These are phyloP conservation scores for Phoxinus phoxinus DNA, from an alignment of 2,113 vertebrate species.

Conservation along the genomic window DNA sequence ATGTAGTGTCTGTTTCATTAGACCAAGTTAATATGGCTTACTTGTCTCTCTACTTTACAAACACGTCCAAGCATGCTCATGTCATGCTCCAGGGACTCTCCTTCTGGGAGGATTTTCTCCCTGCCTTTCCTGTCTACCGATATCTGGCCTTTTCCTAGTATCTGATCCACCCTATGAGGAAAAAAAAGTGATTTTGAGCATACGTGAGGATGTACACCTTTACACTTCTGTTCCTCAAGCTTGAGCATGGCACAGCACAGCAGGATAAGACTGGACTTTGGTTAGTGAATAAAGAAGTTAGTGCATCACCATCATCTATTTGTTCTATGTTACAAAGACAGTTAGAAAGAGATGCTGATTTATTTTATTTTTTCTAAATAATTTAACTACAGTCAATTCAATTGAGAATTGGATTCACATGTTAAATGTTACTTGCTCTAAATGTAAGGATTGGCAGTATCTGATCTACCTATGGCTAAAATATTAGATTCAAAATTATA, in stretches of 20 bases:
- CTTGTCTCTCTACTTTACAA: conserved; percentile 98
- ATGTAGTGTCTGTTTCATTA: not conserved
- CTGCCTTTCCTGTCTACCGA: conserved; percentile 89
- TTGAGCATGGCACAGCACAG: conserved; percentile 16
- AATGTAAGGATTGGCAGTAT: not conserved
- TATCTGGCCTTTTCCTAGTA: conserved; percentile 96
- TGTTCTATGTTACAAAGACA: conserved; percentile 18
- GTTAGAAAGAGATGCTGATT: not conserved
- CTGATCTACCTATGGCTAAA: not conserved
- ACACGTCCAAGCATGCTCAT: conserved; percentile 97
- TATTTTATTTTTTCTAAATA: not conserved
- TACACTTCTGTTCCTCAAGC: conserved; percentile 23
- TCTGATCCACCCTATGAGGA: conserved; percentile 91
- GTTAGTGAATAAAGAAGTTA: conserved; percentile 56
- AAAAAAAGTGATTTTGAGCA: conserved; percentile 44
- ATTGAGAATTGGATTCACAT: not conserved
- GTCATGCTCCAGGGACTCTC: conserved; percentile 85
- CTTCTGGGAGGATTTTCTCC: conserved; percentile 90
- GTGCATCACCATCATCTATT: not conserved
- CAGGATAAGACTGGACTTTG: conserved; percentile 44
- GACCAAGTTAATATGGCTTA: conserved; percentile 61
- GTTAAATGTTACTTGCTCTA: not conserved
- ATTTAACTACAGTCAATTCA: not conserved
- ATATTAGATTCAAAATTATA: not conserved
- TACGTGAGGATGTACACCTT: not conserved